phyloP scores from a whole-genome alignment of 2,113 vertebrate species.

The Syrmaticus mikado region DNA sequence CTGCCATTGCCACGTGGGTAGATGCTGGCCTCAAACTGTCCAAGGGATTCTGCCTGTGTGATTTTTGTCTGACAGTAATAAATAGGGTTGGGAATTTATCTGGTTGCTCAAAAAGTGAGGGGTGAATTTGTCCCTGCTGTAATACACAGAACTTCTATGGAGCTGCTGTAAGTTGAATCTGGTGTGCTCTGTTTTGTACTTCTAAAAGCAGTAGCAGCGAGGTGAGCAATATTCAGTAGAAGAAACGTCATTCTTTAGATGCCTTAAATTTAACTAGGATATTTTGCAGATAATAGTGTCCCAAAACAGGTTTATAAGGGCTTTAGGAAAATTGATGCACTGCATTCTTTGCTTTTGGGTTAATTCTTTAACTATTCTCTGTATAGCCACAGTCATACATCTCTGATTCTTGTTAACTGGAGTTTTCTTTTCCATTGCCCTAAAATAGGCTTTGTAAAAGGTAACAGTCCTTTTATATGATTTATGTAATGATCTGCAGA shows the following conservation, averaged over 20 bases:
- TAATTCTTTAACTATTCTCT: background rate
- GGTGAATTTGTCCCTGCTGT: accelerated
- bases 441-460: background rate
- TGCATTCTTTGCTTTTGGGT: background rate
- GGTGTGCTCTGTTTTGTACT: background rate
- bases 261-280: background rate
- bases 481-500: background rate
- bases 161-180: background rate
- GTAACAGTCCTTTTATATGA: background rate
- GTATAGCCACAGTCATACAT: background rate
- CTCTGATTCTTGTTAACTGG: background rate
- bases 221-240: background rate
- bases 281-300: background rate
- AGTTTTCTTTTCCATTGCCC: background rate
- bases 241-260: background rate
- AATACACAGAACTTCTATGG: accelerated
- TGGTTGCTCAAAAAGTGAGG: background rate
- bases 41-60: background rate
- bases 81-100: background rate
- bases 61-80: background rate
- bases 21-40: background rate
- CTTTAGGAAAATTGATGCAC: background rate
- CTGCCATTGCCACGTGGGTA: accelerated
- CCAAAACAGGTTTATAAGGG: background rate
- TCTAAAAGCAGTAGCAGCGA: background rate